phyloP scores from a whole-genome alignment of 2,113 vertebrate species.

The Podocnemis expansa region DNA sequence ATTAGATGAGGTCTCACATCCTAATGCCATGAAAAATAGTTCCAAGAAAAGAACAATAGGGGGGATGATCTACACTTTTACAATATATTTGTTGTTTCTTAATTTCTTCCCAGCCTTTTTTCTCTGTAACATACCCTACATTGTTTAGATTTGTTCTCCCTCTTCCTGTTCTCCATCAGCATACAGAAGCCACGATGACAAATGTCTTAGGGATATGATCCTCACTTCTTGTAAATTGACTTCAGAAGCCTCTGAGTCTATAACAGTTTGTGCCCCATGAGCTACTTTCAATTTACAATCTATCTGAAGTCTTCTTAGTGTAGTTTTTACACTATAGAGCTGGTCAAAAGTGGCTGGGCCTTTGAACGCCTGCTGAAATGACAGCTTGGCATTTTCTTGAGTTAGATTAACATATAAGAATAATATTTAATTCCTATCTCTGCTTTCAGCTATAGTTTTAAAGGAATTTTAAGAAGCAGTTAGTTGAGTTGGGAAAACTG shows the following conservation, averaged over 20 bases:
- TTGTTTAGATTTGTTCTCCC: background rate
- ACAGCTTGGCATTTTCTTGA: background rate
- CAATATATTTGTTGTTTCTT: background rate
- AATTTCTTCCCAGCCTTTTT: background rate
- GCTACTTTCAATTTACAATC: background rate
- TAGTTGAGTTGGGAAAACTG: background rate
- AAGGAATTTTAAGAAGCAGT: background rate
- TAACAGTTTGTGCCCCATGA: background rate
- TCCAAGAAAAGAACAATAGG: background rate
- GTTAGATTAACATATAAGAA: accelerated
- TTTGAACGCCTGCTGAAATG: background rate
- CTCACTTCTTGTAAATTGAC: too few species aligned
- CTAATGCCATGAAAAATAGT: background rate
- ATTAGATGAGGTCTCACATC: background rate
- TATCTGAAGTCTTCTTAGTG: background rate
- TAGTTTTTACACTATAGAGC: background rate
- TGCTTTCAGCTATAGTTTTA: background rate
- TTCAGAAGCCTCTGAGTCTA: too few species aligned
- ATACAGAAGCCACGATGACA: background rate
- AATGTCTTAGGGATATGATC: background rate
- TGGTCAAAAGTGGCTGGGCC: accelerated
- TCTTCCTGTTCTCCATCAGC: background rate
- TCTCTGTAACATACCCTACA: background rate
- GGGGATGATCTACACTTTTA: background rate
- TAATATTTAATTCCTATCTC: background rate